Base-by-base conservation (phyloP, 1,140 invertebrate species). In the Asbolus verrucosus region DNA sequence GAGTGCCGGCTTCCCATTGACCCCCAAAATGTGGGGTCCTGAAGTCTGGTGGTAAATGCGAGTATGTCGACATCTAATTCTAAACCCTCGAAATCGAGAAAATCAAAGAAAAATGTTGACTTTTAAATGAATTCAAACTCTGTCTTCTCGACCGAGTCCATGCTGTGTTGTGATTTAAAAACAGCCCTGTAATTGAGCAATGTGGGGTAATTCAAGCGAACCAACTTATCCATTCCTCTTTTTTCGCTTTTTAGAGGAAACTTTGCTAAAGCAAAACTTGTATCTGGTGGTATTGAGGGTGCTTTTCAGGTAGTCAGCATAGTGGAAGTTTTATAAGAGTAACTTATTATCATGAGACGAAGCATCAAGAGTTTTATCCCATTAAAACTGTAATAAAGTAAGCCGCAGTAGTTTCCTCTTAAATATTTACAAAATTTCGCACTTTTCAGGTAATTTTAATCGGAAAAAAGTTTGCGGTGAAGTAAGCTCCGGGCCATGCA, bases 401-500 rank as follows among this genome's bases (percentile, higher is more conserved):
- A n/a, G n/a, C n/a, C n/a, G n/a, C n/a, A n/a, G n/a, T n/a, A n/a
- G n/a, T n/a, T n/a, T n/a, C n/a, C n/a, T n/a, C n/a, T n/a, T n/a
- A n/a, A n/a, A n/a, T n/a, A n/a, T n/a, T n/a, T n/a, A n/a, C n/a
- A n/a, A n/a, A n/a, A n/a, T n/a, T n/a, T n/a, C n/a, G n/a, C n/a
- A n/a, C n/a, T n/a, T n/a, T n/a, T n/a, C n/a, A n/a, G n/a, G n/a
- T n/a, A n/a, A n/a, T n/a, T n/a, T 27, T 27, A 27, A 4, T 27
- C 24, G 24, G 24, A 27, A 27, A 8, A 27, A 27, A 4, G 24
- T 27, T n/a, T n/a, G n/a, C n/a, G n/a, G n/a, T n/a, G n/a, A n/a
- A 19, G 31, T 62, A 62, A 63, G 61, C 61, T 63, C 61, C 61
- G 61, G 61, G 61, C 61, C 61, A 63, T 41, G 39, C 36, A 63